phyloP scores from a whole-genome alignment of 2,888 invertebrate species.

The Brenthis hecate region DNA sequence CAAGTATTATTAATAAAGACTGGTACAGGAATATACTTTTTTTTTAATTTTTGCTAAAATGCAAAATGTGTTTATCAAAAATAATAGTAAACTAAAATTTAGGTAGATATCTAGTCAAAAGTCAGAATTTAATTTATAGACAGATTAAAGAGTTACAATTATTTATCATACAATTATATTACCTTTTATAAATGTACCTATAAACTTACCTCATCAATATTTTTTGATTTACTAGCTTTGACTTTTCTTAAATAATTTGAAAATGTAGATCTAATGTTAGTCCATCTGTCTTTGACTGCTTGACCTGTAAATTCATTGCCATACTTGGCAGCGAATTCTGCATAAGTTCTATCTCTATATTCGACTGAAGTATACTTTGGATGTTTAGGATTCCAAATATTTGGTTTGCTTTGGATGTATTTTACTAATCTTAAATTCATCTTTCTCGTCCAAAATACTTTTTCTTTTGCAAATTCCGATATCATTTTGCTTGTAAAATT shows the following conservation, averaged over 20 bases:
- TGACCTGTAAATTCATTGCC: constrained; percentile 68
- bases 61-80: not conserved
- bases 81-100: not conserved
- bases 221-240: constrained; percentile 49
- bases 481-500: constrained; percentile 52
- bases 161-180: no score
- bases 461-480: constrained; percentile 71
- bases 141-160: no score
- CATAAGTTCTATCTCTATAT: constrained; percentile 63
- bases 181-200: not conserved
- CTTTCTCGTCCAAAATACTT: constrained; percentile 73
- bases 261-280: constrained; percentile 74
- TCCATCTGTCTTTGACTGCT: constrained; percentile 76
- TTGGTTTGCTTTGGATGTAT: constrained; percentile 65
- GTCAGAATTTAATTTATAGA: not conserved
- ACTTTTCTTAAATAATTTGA: constrained; percentile 70
- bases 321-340: constrained; percentile 69
- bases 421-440: constrained; percentile 74
- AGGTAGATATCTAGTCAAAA: not conserved
- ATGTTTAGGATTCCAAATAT: constrained; percentile 74
- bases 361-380: constrained; percentile 68
- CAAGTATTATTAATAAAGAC: no score
- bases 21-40: no score
- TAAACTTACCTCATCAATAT: constrained; percentile 54
- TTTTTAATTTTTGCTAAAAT: no score